Percentiles rank a stretch among this genome's conserved stretches.
These are phyloP conservation scores for Haliclona indistincta DNA, from an alignment of 37 sponge, comb jelly and placozoan genomes.

Conservation along the genomic window DNA sequence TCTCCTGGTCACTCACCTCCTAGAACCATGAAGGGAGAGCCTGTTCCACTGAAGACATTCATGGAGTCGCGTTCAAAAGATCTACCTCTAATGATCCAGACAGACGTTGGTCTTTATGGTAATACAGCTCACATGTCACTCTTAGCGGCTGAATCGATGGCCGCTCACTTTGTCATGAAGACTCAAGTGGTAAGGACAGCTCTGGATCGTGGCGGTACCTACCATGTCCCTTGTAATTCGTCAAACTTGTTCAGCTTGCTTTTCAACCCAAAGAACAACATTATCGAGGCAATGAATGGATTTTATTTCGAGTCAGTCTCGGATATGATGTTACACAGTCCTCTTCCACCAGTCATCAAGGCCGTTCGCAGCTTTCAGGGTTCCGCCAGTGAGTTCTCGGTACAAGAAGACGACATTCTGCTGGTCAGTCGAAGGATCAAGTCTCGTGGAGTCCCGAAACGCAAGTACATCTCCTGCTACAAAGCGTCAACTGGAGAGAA, in stretches of 20 bases:
- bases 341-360: background rate
- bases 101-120: slow-evolving; percentile 1
- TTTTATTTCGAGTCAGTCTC: background rate
- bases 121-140: background rate
- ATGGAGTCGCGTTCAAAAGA: background rate
- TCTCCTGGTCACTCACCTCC: no score
- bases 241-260: background rate
- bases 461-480: background rate
- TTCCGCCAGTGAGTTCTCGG: background rate
- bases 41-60: background rate
- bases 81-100: background rate
- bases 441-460: background rate
- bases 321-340: background rate
- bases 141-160: background rate
- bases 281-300: background rate
- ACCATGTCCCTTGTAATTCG: background rate
- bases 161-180: background rate
- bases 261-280: background rate
- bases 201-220: background rate
- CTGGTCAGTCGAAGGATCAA: background rate
- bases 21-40: no score
- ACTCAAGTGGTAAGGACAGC: background rate
- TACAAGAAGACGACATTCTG: background rate
- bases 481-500: background rate
- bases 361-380: background rate